Base-by-base conservation (phyloP, 2,113 vertebrate genomes). In the Globicephala melas region DNA sequence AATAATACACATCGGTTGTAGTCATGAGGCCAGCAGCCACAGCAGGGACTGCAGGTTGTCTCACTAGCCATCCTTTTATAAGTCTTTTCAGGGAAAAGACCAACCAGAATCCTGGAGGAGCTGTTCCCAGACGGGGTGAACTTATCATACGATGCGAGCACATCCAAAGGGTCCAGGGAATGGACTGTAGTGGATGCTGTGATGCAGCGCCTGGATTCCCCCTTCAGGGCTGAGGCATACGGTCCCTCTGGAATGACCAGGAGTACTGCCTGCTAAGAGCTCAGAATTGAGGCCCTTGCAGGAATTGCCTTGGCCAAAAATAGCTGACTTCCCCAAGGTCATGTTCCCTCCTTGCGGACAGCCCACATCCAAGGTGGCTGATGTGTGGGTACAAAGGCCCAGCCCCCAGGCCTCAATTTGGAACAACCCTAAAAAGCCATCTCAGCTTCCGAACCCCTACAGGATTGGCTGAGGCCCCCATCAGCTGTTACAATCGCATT, bases 1-100 rank as follows among this genome's bases (percentile, higher is more conserved):
- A 53, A 6, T 9, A 26, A 26, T 10, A 0, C 28, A 21, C 65
- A 21, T 36, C 25, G 0, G 10, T 1, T 28, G 15, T 14, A 26
- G 73, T 25, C 25, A 0, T 11, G 44, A 86, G 65, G 28, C 38
- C 92, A 50, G 58, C 58, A n/a, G 60, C 31, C 7, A 26, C 0
- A 20, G 44, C 23, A 47, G 18, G 60, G 20, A 25, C 60, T 20
- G 8, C 8, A 41, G 12, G 31, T n/a, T 13, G 28, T 31, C 33
- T 36, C 71, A 36, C 17, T 6, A 23, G 15, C 20, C 28, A 20
- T 28, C 60, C 60, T 58, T 7, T 9, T 6, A 2, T 21, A 53
- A 67, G 8, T 50, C 33, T 71, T 23, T 41, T 67, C 28, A 21
- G 55, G 31, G 26, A 65, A 93, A 93, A 53, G 62, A 28, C 20